Base-by-base conservation (phyloP, 2,113 vertebrate genomes). In the Takifugu flavidus region DNA sequence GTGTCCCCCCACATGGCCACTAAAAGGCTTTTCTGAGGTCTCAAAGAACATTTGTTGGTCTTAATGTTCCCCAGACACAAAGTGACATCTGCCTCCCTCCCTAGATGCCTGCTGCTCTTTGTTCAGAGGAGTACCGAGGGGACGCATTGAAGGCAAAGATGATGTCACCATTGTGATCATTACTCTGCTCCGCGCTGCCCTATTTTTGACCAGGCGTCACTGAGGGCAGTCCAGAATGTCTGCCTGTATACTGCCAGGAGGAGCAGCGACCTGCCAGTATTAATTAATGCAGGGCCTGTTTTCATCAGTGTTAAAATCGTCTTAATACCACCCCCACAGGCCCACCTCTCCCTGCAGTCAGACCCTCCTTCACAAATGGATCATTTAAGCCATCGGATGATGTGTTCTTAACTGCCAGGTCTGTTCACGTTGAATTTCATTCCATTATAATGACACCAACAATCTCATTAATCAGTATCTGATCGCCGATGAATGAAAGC, bases 161-260 rank as follows among this genome's bases (percentile, higher is more conserved):
- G 86, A 89, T 88, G 88, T 89, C 86, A 88, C 84, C 85, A 75
- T 83, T 82, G 83, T 85, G 83, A 85, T 87, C 78, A 84, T 87
- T 89, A 79, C 78, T 79, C 78, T 73, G 74, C 71, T 72, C 65
- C 74, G 74, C 56, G 72, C 58, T 87, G 89, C 79, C 87, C 85
- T 89, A 88, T 87, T 89, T 90, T 83, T 87, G 86, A 89, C 84
- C 86, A 82, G 82, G 81, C 87, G 69, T 79, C 78, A 84, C 74
- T 52, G 73, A 84, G 75, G 80, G 83, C 74, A 79, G 79, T 73
- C 84, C 79, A 79, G 67, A 71, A 83, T 82, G 80, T 86, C 82
- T 86, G 84, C 79, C 62, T 77, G 77, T 67, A 55, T 69, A 65
- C 65, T 65, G 86, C 87, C 82, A 78, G 67, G 78, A 84, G 86